Conservation (phyloP, 2,888 invertebrate species). For the Priocnemis perturbator region DNA sequence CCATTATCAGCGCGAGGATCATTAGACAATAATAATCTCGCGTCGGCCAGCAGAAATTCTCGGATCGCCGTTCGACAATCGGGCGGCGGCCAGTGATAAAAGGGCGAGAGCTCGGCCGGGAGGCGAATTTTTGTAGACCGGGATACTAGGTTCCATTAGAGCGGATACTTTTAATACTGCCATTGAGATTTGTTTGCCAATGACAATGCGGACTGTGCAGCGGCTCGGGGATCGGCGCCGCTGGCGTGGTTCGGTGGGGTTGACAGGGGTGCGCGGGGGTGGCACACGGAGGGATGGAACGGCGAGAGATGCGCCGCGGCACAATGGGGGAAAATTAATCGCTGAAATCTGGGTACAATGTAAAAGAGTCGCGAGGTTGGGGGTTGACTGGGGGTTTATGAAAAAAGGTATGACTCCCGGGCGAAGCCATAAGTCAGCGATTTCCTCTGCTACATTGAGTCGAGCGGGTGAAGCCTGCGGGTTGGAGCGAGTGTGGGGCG, state of each 20-base stretch:
- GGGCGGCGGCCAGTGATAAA: slow-evolving; percentile 5
- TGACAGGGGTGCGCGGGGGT: neutral
- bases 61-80: slow-evolving; percentile 24
- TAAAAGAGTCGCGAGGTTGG: slow-evolving; percentile 69
- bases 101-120: slow-evolving; percentile 9
- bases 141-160: slow-evolving; percentile 69
- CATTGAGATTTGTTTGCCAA: slow-evolving; percentile 74
- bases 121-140: slow-evolving; percentile 57
- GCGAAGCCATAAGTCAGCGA: slow-evolving; percentile 74
- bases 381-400: slow-evolving; percentile 65
- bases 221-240: slow-evolving; percentile 36
- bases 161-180: slow-evolving; percentile 73
- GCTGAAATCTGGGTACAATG: slow-evolving; percentile 74
- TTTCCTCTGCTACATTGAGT: slow-evolving; percentile 74
- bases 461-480: slow-evolving; percentile 36
- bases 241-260: slow-evolving; percentile 18
- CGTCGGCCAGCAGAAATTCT: slow-evolving; percentile 47
- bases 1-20: slow-evolving; percentile 39
- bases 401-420: slow-evolving; percentile 70
- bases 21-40: slow-evolving; percentile 50
- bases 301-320: slow-evolving; percentile 55
- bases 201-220: slow-evolving; percentile 71
- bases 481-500: neutral
- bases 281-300: slow-evolving; percentile 14
- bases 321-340: slow-evolving; percentile 74